Evolutionary conservation across 2,888 invertebrate genomes (phyloP).

Genomic region (Papilio gigon): DNA sequence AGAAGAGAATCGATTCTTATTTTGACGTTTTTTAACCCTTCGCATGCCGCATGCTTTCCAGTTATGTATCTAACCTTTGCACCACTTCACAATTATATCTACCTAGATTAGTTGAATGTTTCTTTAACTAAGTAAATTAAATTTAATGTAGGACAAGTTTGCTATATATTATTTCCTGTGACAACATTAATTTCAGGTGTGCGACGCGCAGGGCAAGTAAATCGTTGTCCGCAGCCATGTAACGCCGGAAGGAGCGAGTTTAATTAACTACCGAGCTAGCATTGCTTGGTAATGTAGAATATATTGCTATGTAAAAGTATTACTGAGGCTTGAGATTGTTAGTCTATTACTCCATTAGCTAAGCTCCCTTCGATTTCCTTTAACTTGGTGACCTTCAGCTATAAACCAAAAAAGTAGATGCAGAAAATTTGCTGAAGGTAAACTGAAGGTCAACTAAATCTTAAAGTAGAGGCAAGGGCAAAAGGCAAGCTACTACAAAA

Average conservation of each 20-base stretch:
- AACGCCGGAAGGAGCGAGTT: slow-evolving; percentile 4
- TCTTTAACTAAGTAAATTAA: neutral
- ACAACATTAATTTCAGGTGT: slow-evolving; percentile 17
- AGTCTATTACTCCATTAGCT: neutral
- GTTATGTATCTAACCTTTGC: neutral
- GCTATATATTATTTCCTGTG: slow-evolving; percentile 1
- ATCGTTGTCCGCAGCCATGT: slow-evolving; percentile 8
- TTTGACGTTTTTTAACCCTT: neutral
- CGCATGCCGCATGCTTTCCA: neutral
- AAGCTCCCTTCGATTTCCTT: neutral
- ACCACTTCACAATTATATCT: too few relatives aligned
- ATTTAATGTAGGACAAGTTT: neutral
- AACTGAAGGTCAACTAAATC: too few relatives aligned
- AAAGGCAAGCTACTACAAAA: too few relatives aligned
- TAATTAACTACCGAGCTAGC: slow-evolving; percentile 12
- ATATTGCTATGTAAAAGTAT: neutral
- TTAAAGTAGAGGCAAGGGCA: too few relatives aligned
- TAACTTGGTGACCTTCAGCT: too few relatives aligned
- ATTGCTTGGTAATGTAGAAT: neutral
- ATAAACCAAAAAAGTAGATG: too few relatives aligned
- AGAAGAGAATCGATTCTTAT: neutral
- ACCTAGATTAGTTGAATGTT: neutral
- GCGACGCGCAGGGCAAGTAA: slow-evolving; percentile 5
- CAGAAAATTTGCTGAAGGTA: too few relatives aligned
- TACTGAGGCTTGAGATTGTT: neutral